Evolutionary conservation across 2,888 invertebrate species (phyloP), one percentile per base, ranked within the genome.

Genomic region (Siphlonurus alternatus): DNA sequence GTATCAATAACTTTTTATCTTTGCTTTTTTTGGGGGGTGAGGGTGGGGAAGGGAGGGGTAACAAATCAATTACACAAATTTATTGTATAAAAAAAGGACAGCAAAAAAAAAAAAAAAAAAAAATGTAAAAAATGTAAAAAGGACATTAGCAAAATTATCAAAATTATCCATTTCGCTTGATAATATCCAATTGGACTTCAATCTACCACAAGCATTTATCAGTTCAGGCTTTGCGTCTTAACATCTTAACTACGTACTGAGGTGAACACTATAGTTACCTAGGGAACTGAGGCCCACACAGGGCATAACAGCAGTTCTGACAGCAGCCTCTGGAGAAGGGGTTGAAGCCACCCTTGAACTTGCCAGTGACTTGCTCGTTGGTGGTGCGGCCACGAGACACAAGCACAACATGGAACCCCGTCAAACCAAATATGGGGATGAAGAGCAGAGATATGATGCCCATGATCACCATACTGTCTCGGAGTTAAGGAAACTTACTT

Each of bases 281-380:
- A 73, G 98, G 98, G 82, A 91, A 95, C 77, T 93, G 94, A 64
- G 97, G 96, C 69, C 96, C 96, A 76, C 94, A 98, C 73, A 98
- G 88, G 67, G 93, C 88, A 74, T 93, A 91, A 76, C 91, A 91
- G 78, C 96, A 95, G 78, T 99, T 99, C 73, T 87, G 84, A 83
- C 90, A 89, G 76, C 96, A 98, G 25, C 97, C 97, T 73, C 87
- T 83, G 2, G 94, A 95, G 80, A 98, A 99, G 64, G 99, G 99
- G 82, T 99, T 99, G 77, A 93, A 95, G 53, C 96, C 98, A 64
- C 95, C 95, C 73, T 95, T 93, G 80, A 98, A 99, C 80, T 98
- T 98, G 65, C 97, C 97, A 19, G 99, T 99, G 67, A 99, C 98
- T 82, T 99, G 99, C 79, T 99, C 99, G 79, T 99, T 99, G 69